Evolutionary conservation across 2,797 vertebrate species (phyloP).

Genomic region (Percopsis omiscomaycus): DNA sequence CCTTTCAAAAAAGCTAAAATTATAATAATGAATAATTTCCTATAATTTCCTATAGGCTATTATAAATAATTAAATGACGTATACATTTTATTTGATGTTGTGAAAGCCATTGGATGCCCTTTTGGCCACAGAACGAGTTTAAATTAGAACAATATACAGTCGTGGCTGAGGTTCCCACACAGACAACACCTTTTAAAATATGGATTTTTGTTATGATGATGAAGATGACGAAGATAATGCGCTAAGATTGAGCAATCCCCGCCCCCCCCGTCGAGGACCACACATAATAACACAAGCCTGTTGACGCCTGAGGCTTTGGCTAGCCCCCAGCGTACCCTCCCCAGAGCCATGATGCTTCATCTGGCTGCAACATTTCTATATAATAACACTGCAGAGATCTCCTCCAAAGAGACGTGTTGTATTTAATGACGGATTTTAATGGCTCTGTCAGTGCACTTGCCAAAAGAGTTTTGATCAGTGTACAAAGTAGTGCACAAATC

Average conservation of each 20-base stretch:
- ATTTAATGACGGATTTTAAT: conserved; percentile 71
- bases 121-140: conserved; percentile 6
- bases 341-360: conserved; percentile 72
- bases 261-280: conserved; percentile 72
- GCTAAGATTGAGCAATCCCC: conserved; percentile 66
- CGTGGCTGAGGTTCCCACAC: conserved; percentile 42
- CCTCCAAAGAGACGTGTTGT: conserved; percentile 62
- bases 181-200: conserved; percentile 35
- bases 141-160: conserved; percentile 36
- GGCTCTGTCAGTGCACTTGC: conserved; percentile 70
- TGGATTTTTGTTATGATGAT: conserved; percentile 57
- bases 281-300: conserved; percentile 70
- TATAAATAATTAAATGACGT: too few species aligned
- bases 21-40: too few species aligned
- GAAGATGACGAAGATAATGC: conserved; percentile 61
- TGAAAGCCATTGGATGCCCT: background rate
- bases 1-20: too few species aligned
- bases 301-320: conserved; percentile 80
- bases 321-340: conserved; percentile 68
- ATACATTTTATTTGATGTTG: background rate
- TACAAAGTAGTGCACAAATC: conserved; percentile 15
- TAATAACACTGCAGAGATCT: conserved; percentile 65
- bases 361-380: conserved; percentile 77
- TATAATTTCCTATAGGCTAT: too few species aligned
- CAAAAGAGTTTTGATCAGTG: conserved; percentile 59